These are phyloP conservation scores for Acrobeloides nanus DNA, from an alignment of 2,888 invertebrate genomes.

Conservation along the genomic window DNA sequence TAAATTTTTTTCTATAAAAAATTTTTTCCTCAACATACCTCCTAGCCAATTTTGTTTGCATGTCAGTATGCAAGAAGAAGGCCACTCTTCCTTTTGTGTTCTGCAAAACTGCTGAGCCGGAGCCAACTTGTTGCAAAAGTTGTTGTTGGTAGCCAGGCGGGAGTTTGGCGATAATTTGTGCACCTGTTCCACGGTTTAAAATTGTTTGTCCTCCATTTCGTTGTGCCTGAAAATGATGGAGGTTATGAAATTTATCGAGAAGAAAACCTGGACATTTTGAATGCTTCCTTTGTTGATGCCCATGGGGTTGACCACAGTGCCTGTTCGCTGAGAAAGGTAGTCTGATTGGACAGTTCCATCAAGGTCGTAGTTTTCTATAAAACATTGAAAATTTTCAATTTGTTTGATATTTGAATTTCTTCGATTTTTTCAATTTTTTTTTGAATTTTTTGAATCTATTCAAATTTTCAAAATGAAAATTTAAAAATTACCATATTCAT, in stretches of 20 bases:
- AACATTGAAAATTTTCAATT: neutral
- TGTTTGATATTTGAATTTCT: neutral
- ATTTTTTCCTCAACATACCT: slow-evolving; percentile 13
- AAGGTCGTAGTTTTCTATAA: slow-evolving; percentile 27
- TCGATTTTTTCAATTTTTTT: too few relatives aligned
- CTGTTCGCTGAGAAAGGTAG: too few relatives aligned
- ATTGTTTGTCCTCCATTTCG: neutral
- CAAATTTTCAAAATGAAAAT: neutral
- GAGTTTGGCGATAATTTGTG: neutral
- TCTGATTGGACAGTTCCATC: too few relatives aligned
- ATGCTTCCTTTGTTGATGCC: slow-evolving; percentile 11
- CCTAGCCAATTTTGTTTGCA: slow-evolving; percentile 24
- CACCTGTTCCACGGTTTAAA: slow-evolving; percentile 2
- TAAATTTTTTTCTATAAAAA: slow-evolving; percentile 17
- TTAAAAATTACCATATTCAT: slow-evolving; percentile 37
- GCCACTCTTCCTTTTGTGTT: slow-evolving; percentile 15
- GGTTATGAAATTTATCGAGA: too few relatives aligned
- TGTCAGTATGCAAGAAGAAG: slow-evolving; percentile 24
- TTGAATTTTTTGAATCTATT: too few relatives aligned
- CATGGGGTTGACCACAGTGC: slow-evolving; percentile 24
- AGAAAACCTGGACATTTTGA: neutral
- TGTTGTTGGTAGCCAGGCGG: neutral
- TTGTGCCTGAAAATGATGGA: too few relatives aligned
- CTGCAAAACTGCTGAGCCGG: slow-evolving; percentile 4
- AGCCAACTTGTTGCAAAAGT: slow-evolving; percentile 1